phyloP scores from a whole-genome alignment of 2,113 vertebrate species.

The pig (Sus scrofa) region DNA sequence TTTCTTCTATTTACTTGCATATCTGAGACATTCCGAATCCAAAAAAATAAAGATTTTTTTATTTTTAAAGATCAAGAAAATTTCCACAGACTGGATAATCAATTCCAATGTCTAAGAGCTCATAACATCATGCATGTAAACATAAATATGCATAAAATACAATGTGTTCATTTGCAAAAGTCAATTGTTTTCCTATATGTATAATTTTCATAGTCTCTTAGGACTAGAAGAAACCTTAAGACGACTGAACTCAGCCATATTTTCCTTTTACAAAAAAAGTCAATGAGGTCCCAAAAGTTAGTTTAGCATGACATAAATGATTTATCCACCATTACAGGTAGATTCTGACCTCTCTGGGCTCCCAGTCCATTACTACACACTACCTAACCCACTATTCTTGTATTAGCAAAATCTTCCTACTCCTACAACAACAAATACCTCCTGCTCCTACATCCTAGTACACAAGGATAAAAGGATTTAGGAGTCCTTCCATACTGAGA shows the following conservation, averaged over 20 bases:
- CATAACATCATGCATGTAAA: background rate
- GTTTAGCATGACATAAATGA: background rate
- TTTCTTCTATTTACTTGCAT: background rate
- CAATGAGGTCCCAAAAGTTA: background rate
- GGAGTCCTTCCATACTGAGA: background rate
- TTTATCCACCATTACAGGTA: background rate
- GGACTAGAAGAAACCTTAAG: conserved; percentile 20
- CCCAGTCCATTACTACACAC: background rate
- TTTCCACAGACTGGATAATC: background rate
- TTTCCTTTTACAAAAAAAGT: background rate
- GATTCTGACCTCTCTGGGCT: background rate
- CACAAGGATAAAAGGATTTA: conserved; percentile 45
- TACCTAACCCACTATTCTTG: background rate
- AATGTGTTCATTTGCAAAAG: background rate
- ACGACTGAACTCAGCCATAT: background rate
- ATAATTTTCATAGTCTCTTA: background rate
- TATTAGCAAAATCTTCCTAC: background rate
- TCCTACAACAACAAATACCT: background rate
- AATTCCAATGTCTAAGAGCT: conserved; percentile 26
- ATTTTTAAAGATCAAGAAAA: conserved; percentile 16
- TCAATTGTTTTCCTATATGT: background rate
- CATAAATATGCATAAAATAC: background rate
- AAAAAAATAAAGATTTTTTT: background rate
- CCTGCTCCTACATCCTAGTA: background rate
- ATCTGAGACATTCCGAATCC: background rate